Conservation (phyloP, 2,113 vertebrate species). For the Atlantisia rogersi region DNA sequence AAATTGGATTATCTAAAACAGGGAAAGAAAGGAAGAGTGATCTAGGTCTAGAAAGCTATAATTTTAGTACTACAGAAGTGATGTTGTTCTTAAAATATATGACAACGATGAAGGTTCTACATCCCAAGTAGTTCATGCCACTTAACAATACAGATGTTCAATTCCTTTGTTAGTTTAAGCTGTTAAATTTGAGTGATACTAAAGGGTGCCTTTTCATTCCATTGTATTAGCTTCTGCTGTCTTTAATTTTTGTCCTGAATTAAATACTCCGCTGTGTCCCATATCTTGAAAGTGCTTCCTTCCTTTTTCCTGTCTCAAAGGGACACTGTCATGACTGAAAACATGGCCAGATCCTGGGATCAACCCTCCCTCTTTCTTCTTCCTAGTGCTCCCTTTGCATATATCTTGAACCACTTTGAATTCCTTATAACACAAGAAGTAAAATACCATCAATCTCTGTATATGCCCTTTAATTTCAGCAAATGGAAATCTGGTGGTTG, state of each 20-base stretch:
- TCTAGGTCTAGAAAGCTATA: neutral
- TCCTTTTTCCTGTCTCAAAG: neutral
- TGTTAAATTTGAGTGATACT: neutral
- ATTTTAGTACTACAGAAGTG: neutral
- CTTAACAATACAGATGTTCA: neutral
- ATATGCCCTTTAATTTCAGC: neutral
- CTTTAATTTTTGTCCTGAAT: neutral
- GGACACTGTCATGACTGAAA: neutral
- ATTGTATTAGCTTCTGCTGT: neutral
- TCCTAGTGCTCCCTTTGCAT: neutral
- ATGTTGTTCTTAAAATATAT: neutral
- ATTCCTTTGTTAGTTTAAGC: neutral
- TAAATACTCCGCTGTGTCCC: neutral
- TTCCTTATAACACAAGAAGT: neutral
- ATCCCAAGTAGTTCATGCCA: neutral
- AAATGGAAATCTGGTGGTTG: neutral
- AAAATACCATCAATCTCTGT: neutral
- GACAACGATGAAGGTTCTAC: neutral
- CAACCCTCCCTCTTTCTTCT: neutral
- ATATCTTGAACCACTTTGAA: neutral
- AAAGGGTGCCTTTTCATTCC: neutral
- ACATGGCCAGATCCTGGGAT: neutral
- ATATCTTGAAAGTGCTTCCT: neutral
- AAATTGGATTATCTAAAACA: no score
- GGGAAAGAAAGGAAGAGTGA: neutral